Evolutionary conservation across 2,888 invertebrate genomes (phyloP).

Genomic region (Melieria omissa): DNA sequence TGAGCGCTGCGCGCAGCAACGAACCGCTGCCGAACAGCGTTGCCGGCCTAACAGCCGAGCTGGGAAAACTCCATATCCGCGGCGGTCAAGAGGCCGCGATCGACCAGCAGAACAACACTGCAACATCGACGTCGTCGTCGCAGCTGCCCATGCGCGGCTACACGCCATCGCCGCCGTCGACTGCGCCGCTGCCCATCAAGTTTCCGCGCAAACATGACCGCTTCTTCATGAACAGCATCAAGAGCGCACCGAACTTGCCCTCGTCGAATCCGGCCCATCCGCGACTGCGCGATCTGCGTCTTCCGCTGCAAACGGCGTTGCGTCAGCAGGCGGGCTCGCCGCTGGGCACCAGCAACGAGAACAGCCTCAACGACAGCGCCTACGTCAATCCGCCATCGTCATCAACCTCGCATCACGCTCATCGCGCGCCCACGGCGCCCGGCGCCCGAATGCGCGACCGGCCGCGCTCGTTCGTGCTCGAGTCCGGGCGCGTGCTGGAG

Average conservation of each 20-base stretch:
- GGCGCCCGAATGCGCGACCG: slow-evolving; percentile 74
- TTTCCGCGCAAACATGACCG: slow-evolving; percentile 76
- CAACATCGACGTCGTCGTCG: slow-evolving; percentile 67
- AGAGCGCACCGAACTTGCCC: slow-evolving; percentile 83
- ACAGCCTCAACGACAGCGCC: slow-evolving; percentile 63
- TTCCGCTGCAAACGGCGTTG: slow-evolving; percentile 78
- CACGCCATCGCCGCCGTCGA: slow-evolving; percentile 85
- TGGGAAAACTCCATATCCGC: slow-evolving; percentile 73
- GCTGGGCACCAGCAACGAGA: slow-evolving; percentile 58
- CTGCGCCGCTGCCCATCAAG: slow-evolving; percentile 84
- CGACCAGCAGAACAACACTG: slow-evolving; percentile 65
- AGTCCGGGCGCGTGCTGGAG: slow-evolving; percentile 78
- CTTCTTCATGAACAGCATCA: slow-evolving; percentile 79
- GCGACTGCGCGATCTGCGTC: slow-evolving; percentile 77
- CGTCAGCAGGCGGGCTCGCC: slow-evolving; percentile 55
- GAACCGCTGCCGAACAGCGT: slow-evolving; percentile 63
- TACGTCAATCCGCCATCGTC: slow-evolving; percentile 60
- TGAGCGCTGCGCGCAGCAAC: slow-evolving; percentile 44
- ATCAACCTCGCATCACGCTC: slow-evolving; percentile 40
- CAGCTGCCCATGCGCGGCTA: slow-evolving; percentile 77
- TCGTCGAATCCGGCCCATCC: slow-evolving; percentile 75
- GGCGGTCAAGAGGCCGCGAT: slow-evolving; percentile 46
- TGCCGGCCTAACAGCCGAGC: slow-evolving; percentile 65
- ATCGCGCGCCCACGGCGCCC: slow-evolving; percentile 66
- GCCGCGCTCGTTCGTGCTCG: slow-evolving; percentile 72